Conservation (phyloP, 2,888 invertebrate species). For the Epinotia ramella region DNA sequence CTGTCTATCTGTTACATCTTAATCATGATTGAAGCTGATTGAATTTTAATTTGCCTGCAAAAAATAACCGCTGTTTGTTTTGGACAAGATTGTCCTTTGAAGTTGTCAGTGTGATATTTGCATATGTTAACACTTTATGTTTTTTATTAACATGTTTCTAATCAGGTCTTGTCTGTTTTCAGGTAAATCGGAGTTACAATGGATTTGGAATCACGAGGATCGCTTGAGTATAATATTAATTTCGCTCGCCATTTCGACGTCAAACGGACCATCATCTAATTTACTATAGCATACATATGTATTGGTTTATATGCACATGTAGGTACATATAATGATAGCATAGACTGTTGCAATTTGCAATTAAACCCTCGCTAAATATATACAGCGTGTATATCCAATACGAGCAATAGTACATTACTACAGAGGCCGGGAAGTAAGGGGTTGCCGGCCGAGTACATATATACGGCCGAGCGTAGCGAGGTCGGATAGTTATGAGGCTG, state of each 20-base stretch:
- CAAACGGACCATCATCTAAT: too few relatives aligned
- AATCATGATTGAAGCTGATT: constrained; percentile 33
- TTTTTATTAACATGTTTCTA: constrained; percentile 5
- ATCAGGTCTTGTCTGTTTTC: constrained; percentile 34
- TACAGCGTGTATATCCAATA: too few relatives aligned
- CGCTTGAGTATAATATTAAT: not conserved
- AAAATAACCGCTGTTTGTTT: constrained; percentile 25
- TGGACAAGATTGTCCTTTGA: constrained; percentile 2
- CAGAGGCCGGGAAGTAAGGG: too few relatives aligned
- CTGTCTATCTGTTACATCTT: constrained; percentile 39
- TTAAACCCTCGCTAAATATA: constrained; percentile 9
- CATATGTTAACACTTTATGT: constrained; percentile 6
- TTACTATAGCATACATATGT: too few relatives aligned
- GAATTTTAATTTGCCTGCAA: constrained; percentile 29
- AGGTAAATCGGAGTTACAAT: constrained; percentile 32
- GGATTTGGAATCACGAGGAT: constrained; percentile 17
- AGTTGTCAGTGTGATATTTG: not conserved
- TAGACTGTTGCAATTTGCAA: not conserved
- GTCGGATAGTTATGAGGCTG: too few relatives aligned
- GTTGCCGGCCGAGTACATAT: too few relatives aligned
- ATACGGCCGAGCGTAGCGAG: too few relatives aligned
- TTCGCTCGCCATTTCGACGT: not conserved
- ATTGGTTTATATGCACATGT: too few relatives aligned
- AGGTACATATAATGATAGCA: too few relatives aligned
- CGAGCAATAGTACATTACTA: too few relatives aligned